Conservation (phyloP, 1,140 invertebrate species). For the Tyrophagus putrescentiae region DNA sequence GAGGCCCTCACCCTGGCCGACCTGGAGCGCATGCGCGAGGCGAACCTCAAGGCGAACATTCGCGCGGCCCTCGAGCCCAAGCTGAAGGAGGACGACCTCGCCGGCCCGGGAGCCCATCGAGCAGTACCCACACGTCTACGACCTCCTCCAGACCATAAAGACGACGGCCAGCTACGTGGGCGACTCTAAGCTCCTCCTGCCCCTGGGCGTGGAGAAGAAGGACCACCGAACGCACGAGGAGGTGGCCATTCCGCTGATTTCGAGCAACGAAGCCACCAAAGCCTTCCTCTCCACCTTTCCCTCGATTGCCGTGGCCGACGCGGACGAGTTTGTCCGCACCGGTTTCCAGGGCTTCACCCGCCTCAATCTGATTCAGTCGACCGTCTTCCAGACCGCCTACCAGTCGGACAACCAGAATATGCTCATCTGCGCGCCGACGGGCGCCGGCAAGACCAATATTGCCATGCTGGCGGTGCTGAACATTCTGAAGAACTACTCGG, state of each 20-base stretch:
- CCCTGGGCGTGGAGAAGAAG: slow-evolving; percentile 54
- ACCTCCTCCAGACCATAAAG: slow-evolving; percentile 51
- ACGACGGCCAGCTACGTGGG: slow-evolving; percentile 56
- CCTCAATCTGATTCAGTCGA: slow-evolving; percentile 85
- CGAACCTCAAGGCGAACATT: slow-evolving; percentile 6
- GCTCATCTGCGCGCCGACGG: slow-evolving; percentile 82
- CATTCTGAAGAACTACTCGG: slow-evolving; percentile 69
- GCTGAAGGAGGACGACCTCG: slow-evolving; percentile 28
- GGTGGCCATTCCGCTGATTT: slow-evolving; percentile 62
- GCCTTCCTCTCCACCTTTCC: slow-evolving; percentile 12
- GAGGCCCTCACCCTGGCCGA: not conserved
- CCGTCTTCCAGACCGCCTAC: slow-evolving; percentile 89
- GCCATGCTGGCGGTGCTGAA: slow-evolving; percentile 82
- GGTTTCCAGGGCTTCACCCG: slow-evolving; percentile 70
- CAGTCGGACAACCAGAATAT: slow-evolving; percentile 84
- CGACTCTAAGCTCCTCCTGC: slow-evolving; percentile 54
- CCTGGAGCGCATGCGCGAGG: not conserved
- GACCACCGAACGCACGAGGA: slow-evolving; percentile 60
- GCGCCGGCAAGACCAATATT: slow-evolving; percentile 96
- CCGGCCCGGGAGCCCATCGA: slow-evolving; percentile 38
- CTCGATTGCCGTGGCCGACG: slow-evolving; percentile 18
- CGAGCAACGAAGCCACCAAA: not conserved
- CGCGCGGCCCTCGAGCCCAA: slow-evolving; percentile 33
- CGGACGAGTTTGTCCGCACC: slow-evolving; percentile 52
- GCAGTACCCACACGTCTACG: slow-evolving; percentile 68